Conservation (phyloP, 2,113 vertebrate genomes). For the Oryzias melastigma region DNA sequence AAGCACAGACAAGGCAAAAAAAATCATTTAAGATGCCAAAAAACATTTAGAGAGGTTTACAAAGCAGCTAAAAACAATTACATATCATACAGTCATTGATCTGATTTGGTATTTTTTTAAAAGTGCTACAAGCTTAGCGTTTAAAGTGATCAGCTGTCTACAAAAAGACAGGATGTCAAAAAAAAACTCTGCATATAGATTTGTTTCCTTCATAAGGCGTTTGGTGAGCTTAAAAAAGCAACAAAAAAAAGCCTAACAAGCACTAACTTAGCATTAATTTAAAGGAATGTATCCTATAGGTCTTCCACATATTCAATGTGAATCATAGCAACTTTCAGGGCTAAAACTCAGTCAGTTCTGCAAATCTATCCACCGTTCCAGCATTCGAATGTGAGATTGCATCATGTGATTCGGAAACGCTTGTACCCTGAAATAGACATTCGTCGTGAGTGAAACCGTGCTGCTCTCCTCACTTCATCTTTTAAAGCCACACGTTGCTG, state of each 20-base stretch:
- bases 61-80: constrained; percentile 40
- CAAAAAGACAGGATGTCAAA: constrained; percentile 44
- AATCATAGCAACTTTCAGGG: constrained; percentile 69
- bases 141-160: constrained; percentile 59
- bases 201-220: constrained; percentile 67
- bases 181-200: constrained; percentile 26
- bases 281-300: constrained; percentile 59
- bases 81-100: constrained; percentile 48
- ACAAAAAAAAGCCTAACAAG: constrained; percentile 29
- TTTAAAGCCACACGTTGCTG: constrained; percentile 25
- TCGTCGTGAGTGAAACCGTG: background rate
- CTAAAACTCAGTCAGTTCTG: constrained; percentile 39
- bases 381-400: constrained; percentile 30
- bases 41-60: background rate
- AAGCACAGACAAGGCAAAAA: background rate
- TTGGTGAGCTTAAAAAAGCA: constrained; percentile 59
- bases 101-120: constrained; percentile 63
- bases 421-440: constrained; percentile 59
- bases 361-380: constrained; percentile 22
- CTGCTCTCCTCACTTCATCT: background rate
- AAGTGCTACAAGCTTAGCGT: constrained; percentile 66
- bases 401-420: constrained; percentile 41
- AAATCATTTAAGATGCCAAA: constrained; percentile 22
- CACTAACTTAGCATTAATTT: constrained; percentile 45
- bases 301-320: constrained; percentile 74